Evolutionary conservation across 2,888 invertebrate genomes (phyloP).

Genomic region (Psococerastis gibbosa): DNA sequence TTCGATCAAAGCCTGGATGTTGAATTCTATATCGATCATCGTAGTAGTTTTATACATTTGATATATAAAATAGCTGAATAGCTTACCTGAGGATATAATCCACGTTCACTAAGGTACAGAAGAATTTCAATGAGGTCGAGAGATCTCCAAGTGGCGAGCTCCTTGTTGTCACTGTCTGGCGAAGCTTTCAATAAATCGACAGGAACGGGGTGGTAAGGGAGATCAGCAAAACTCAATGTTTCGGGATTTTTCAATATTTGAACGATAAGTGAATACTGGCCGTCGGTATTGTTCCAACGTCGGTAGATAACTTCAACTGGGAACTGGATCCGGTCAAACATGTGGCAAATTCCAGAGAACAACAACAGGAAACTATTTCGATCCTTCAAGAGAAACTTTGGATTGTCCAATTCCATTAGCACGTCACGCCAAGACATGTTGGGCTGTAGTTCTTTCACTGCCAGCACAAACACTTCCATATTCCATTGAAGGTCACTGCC

Average conservation of each 20-base stretch:
- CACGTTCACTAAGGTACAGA: constrained; percentile 62
- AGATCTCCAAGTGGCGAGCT: constrained; percentile 83
- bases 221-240: constrained; percentile 85
- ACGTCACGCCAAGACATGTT: constrained; percentile 87
- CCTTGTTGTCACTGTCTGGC: constrained; percentile 88
- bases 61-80: too few relatives aligned
- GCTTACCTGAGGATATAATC: too few relatives aligned
- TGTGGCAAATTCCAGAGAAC: constrained; percentile 62
- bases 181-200: constrained; percentile 82
- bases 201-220: constrained; percentile 68
- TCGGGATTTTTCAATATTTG: constrained; percentile 80
- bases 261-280: constrained; percentile 74
- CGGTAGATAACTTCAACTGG: constrained; percentile 81
- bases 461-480: constrained; percentile 79
- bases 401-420: constrained; percentile 75
- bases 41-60: too few relatives aligned
- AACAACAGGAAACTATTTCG: constrained; percentile 66
- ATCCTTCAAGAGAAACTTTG: constrained; percentile 75
- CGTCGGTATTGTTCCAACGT: constrained; percentile 78
- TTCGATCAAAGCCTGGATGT: too few relatives aligned
- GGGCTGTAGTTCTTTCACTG: constrained; percentile 66
- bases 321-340: constrained; percentile 51
- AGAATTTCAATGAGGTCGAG: constrained; percentile 78
- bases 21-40: too few relatives aligned
- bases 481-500: constrained; percentile 56